Evolutionary conservation across 2,113 vertebrate genomes (phyloP).

Genomic region (Hippocampus zosterae): DNA sequence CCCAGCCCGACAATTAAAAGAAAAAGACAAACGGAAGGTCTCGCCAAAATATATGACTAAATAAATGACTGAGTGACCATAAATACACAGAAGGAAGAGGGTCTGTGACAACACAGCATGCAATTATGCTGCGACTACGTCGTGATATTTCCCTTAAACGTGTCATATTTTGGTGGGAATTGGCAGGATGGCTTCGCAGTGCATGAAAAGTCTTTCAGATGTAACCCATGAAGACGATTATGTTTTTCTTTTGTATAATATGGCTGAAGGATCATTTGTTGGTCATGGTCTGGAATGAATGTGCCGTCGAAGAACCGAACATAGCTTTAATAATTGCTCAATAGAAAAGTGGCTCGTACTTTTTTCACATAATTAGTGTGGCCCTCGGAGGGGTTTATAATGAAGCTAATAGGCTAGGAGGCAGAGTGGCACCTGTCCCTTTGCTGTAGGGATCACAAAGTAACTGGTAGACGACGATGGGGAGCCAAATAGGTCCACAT

Average conservation of each 20-base stretch:
- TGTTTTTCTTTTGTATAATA: too few species aligned
- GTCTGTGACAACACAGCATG: too few species aligned
- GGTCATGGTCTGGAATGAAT: too few species aligned
- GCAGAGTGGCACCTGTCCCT: slow-evolving; percentile 50
- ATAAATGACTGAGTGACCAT: too few species aligned
- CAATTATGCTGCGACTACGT: not conserved
- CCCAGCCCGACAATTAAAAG: too few species aligned
- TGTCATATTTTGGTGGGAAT: not conserved
- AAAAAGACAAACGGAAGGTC: too few species aligned
- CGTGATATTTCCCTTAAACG: not conserved
- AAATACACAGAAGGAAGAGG: too few species aligned
- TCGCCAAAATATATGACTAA: too few species aligned
- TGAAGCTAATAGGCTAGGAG: slow-evolving; percentile 32
- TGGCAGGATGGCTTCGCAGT: not conserved
- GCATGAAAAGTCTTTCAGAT: not conserved
- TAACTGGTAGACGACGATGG: slow-evolving; percentile 13
- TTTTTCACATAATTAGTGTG: not conserved
- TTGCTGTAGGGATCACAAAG: slow-evolving; percentile 27
- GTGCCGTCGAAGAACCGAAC: too few species aligned
- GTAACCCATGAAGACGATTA: not conserved
- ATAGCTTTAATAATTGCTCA: too few species aligned
- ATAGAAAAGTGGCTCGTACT: not conserved
- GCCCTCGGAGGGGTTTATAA: not conserved
- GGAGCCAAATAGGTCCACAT: slow-evolving; percentile 23
- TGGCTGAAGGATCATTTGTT: too few species aligned